Evolutionary conservation across 2,797 vertebrate species (phyloP).

Genomic region (Characodon lateralis): DNA sequence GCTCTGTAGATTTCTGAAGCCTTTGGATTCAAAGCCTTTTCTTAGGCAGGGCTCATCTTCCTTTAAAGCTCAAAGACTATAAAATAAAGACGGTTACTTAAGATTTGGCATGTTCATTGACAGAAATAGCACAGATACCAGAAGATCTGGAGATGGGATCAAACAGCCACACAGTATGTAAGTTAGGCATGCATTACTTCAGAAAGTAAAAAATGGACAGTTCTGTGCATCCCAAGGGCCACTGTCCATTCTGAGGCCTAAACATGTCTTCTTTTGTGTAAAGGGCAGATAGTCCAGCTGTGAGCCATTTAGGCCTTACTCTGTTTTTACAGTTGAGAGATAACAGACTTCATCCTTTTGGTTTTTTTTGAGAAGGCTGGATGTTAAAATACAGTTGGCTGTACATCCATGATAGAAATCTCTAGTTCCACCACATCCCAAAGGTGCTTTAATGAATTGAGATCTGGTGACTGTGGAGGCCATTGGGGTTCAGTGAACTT

Average conservation of each 20-base stretch:
- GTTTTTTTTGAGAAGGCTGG: background rate
- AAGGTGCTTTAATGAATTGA: too few species aligned
- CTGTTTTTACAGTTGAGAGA: background rate
- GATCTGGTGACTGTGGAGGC: too few species aligned
- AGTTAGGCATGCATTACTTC: background rate
- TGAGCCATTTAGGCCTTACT: background rate
- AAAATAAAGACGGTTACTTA: slow-evolving; percentile 13
- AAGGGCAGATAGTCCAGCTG: background rate
- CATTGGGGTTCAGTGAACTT: too few species aligned
- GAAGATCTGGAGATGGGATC: slow-evolving; percentile 11
- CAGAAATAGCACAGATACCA: slow-evolving; percentile 24
- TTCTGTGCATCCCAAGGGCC: background rate
- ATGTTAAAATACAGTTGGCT: background rate
- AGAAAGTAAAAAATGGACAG: background rate
- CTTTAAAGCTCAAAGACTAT: slow-evolving; percentile 20
- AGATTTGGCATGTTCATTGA: slow-evolving; percentile 21
- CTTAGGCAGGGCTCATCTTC: slow-evolving; percentile 14
- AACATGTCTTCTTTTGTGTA: background rate
- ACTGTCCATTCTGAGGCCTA: background rate
- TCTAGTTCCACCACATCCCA: too few species aligned
- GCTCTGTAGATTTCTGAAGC: slow-evolving; percentile 9
- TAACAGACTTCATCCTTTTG: background rate
- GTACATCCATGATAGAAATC: too few species aligned
- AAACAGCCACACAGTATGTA: background rate
- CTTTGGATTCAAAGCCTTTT: slow-evolving; percentile 12